Evolutionary conservation across 2,113 vertebrate species (phyloP), one percentile per base, ranked within the genome.

Genomic region (Zingel zingel): DNA sequence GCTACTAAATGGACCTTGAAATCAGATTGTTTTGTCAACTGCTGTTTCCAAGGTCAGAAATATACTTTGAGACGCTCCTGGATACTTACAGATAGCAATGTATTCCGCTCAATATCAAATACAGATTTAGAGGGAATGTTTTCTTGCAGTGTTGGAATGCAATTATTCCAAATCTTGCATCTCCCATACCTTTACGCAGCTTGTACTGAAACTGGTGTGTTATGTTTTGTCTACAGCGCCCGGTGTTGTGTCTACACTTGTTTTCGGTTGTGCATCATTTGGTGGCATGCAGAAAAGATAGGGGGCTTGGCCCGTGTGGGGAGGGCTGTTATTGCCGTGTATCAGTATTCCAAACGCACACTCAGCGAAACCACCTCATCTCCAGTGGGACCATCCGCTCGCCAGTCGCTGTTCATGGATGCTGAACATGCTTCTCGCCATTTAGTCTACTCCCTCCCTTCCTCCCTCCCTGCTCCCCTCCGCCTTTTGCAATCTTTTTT

Each of bases 291-390:
- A 76, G 64, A 65, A 58, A 14, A 6, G 75, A 54, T 13, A 21
- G 33, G 69, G 74, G 62, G 67, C 16, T 62, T 4, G 54, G 63
- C 48, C 21, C 11, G 19, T 70, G 56, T 12, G 68, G 75, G 79
- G 74, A 58, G 65, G 69, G 78, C 82, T 68, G 36, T 74, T 63
- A 76, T 79, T 81, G 53, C 58, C 15, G 8, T 21, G 77, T 79
- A 94, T 94, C 91, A 94, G 93, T 95, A 95, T 95, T 94, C 94
- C 51, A 19, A 89, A 77, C 69, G 91, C 92, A 91, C 62, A 73
- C 88, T 94, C 95, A 93, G 93, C 87, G 15, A 92, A 93, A 88
- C 58, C 81, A 39, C 89, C 88, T 27, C 66, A 71, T 79, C 79
- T 93, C 93, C 93, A 80, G 7, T 62, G 92, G 91, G 93, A 95